Percentiles rank a stretch among this genome's conserved stretches.
These are phyloP conservation scores for Gobio occitaniae DNA, from an alignment of 2,797 vertebrate genomes.

Conservation along the genomic window DNA sequence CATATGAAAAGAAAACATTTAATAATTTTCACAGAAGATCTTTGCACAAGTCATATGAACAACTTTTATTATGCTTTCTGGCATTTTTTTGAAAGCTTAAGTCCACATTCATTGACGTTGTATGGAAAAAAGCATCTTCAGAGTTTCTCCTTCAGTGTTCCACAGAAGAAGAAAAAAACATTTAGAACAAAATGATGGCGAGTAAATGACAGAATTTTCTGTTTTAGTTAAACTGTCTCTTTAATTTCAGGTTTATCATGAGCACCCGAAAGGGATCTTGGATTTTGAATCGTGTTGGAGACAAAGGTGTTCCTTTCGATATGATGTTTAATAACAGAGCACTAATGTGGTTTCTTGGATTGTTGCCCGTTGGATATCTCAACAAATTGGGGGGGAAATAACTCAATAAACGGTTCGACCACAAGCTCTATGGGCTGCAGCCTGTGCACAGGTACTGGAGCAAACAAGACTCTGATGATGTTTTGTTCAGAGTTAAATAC, in stretches of 20 bases:
- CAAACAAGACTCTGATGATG: neutral
- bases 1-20: no score
- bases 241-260: constrained; percentile 76
- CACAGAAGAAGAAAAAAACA: no score
- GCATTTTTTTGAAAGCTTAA: no score
- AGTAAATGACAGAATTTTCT: neutral
- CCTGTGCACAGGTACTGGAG: constrained; percentile 94
- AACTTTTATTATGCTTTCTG: no score
- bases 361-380: constrained; percentile 61
- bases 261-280: constrained; percentile 83
- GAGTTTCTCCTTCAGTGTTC: no score
- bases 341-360: accelerated
- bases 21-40: no score
- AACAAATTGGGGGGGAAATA: constrained; percentile 64
- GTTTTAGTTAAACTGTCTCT: neutral
- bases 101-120: no score
- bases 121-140: no score
- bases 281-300: constrained; percentile 78
- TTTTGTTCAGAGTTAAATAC: neutral
- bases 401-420: constrained; percentile 76
- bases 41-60: no score
- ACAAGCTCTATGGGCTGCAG: constrained; percentile 80
- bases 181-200: neutral
- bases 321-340: constrained; percentile 49
- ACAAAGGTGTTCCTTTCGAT: constrained; percentile 74